Conservation (phyloP, 1,140 invertebrate genomes). For the Panagrolaimus sp. region DNA sequence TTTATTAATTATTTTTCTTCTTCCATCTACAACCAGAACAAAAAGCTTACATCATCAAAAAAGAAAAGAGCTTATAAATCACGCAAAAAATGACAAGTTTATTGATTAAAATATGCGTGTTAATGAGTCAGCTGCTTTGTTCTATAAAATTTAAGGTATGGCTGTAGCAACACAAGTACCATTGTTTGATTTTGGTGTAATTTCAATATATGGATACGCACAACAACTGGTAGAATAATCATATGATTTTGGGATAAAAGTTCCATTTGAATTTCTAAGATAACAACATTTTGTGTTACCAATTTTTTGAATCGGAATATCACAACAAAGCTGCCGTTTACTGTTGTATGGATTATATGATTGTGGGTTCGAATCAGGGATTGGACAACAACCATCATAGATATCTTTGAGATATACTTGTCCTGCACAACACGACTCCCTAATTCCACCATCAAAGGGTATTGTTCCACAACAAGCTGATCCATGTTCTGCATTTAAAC, state of each 20-base stretch:
- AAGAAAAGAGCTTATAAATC: too few species aligned
- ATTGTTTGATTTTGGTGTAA: conserved; percentile 18
- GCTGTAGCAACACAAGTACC: background rate
- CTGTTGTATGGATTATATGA: conserved; percentile 36
- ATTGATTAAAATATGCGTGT: background rate
- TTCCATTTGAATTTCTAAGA: conserved; percentile 24
- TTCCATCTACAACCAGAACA: too few species aligned
- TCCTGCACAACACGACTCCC: conserved; percentile 41
- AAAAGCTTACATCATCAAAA: too few species aligned
- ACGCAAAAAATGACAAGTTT: too few species aligned
- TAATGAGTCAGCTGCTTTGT: background rate
- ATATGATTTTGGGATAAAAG: conserved; percentile 41
- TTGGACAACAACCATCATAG: conserved; percentile 43
- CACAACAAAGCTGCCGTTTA: conserved; percentile 41
- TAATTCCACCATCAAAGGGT: conserved; percentile 38
- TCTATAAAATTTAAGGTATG: too few species aligned
- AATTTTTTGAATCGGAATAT: conserved; percentile 36
- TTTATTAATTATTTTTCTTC: too few species aligned
- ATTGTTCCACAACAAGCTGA: conserved; percentile 27
- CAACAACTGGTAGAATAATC: conserved; percentile 36
- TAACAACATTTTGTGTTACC: conserved; percentile 43
- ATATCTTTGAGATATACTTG: conserved; percentile 39
- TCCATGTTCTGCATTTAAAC: conserved; percentile 34
- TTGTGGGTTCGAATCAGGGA: conserved; percentile 18
- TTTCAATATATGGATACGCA: conserved; percentile 34